Base-by-base conservation (phyloP, 2,888 invertebrate species). In the Dynastes grantii region DNA sequence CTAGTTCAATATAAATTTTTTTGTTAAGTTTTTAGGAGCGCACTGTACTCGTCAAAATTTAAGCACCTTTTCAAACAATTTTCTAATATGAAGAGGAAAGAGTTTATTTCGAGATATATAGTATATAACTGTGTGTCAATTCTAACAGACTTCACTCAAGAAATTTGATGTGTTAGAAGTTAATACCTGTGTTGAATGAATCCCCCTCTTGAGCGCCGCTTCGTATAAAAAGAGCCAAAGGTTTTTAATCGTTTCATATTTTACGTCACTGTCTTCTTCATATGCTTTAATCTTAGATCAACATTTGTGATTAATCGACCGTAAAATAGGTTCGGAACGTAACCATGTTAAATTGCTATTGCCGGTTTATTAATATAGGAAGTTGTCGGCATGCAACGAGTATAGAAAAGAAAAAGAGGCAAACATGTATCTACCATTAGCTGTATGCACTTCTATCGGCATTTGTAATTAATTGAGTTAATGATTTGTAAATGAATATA, bases 321-420 rank as follows among this genome's bases (percentile, higher is more conserved):
- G 76, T 76, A 76, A 76, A 76, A 76, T 76, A 76, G 76, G 55
- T 32, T 68, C 27, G 55, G 76, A 76, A 58, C 67, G 64, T 58
- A 76, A 76, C 65, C 76, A 53, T 67, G 76, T 76, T 65, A 76
- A 76, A 76, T 76, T 67, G 67, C 53, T 76, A 76, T 65, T 68
- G 76, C 67, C 67, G 55, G 67, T 67, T 76, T 76, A 76, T 76
- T 76, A 76, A 67, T 45, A 45, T 76, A 76, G 67, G 67, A 58
- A 76, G 58, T 67, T 73, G 73, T 40, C 51, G 58, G 73, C 8
- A 40, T 40, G 6, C 40, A 73, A 73, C 45, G 45, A 11, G 2
- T 8, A 45, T 45, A 11, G 9, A 45, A 45, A 45, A 45, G 11
- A 45, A 45, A 45, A 11, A 45, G 45, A 11, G 45, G 22, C n/a